phyloP scores from a whole-genome alignment of 2,888 invertebrate species.

The Arctia plantaginis region DNA sequence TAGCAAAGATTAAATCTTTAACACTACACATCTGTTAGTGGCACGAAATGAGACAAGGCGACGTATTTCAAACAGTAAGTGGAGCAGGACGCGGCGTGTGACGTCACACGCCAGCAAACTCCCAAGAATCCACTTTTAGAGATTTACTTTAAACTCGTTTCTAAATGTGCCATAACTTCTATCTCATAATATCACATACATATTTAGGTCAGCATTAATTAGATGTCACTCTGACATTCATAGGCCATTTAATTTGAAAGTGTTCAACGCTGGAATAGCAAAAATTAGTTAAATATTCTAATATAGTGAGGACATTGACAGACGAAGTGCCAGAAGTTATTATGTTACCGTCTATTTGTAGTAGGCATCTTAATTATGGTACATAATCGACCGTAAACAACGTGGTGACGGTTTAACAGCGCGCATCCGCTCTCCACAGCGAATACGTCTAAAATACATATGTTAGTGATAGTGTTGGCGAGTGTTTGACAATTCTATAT shows the following conservation, averaged over 20 bases:
- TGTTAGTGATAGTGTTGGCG: background rate
- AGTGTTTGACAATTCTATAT: background rate
- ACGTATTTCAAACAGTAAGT: conserved; percentile 24
- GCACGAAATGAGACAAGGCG: conserved; percentile 30
- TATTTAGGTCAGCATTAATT: conserved; percentile 17
- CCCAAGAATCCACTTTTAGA: background rate
- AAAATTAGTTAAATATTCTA: conserved; percentile 1
- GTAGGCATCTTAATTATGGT: background rate
- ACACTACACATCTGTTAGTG: conserved; percentile 10
- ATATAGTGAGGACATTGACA: conserved; percentile 4
- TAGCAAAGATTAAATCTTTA: conserved; percentile 1
- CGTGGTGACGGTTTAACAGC: background rate
- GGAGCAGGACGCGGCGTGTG: conserved; percentile 23
- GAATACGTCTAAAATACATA: background rate
- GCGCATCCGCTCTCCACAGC: background rate
- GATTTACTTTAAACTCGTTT: conserved; percentile 1
- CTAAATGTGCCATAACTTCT: conserved; percentile 10
- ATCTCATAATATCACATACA: background rate
- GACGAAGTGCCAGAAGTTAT: background rate
- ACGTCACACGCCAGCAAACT: background rate
- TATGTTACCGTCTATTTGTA: background rate
- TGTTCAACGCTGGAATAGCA: background rate
- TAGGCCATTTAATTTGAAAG: conserved; percentile 7
- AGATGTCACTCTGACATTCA: conserved; percentile 8
- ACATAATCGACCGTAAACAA: background rate